phyloP scores from a whole-genome alignment of 2,113 vertebrate genomes.

The Centropristis striata region DNA sequence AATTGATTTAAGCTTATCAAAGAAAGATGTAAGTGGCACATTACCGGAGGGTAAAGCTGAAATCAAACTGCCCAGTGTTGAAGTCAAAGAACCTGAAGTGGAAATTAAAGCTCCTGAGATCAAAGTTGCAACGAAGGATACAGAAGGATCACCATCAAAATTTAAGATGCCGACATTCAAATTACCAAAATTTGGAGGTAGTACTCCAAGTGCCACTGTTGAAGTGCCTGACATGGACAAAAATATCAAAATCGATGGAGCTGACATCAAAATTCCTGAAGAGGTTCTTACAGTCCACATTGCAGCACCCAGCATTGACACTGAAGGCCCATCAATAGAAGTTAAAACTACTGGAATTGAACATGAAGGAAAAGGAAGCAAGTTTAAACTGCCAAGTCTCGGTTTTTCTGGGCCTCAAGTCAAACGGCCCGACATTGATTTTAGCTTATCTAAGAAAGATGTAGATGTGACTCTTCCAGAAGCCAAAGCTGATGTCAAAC shows the following conservation, averaged over 20 bases:
- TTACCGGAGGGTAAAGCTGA: constrained; percentile 45
- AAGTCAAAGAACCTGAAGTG: constrained; percentile 5
- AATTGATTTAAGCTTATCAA: constrained; percentile 41
- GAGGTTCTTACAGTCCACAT: constrained; percentile 4
- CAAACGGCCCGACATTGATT: constrained; percentile 23
- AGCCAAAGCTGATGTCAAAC: constrained; percentile 18
- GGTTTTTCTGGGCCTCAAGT: constrained; percentile 35
- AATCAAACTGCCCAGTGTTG: not conserved
- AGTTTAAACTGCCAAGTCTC: constrained; percentile 63
- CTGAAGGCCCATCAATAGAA: constrained; percentile 5
- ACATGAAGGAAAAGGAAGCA: constrained; percentile 33
- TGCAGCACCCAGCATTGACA: constrained; percentile 34
- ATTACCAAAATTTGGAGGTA: constrained; percentile 62
- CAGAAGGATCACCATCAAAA: constrained; percentile 52
- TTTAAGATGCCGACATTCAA: constrained; percentile 67
- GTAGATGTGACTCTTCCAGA: constrained; percentile 48
- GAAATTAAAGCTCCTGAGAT: constrained; percentile 36
- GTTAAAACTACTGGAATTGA: constrained; percentile 2
- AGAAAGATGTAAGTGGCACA: constrained; percentile 34
- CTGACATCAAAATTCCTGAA: constrained; percentile 1
- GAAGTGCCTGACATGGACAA: constrained; percentile 17
- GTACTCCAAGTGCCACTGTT: not conserved
- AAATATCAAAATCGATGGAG: constrained; percentile 6
- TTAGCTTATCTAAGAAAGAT: constrained; percentile 34
- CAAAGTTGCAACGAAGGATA: not conserved